Conservation (phyloP, 2,888 invertebrate genomes). For the Harmothoe impar region DNA sequence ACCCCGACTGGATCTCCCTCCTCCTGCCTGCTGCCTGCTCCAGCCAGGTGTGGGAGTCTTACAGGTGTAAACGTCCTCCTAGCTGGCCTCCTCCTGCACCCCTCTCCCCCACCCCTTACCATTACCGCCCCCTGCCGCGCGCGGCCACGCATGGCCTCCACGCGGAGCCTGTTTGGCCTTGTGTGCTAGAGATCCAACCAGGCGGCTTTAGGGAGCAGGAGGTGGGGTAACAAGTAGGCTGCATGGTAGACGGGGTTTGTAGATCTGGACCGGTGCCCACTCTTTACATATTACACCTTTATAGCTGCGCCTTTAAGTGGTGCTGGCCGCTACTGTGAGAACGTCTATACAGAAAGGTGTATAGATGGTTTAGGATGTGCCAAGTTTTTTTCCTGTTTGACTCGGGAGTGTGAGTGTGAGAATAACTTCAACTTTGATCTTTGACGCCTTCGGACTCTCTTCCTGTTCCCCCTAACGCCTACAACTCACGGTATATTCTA, state of each 20-base stretch:
- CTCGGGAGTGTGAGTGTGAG: background rate
- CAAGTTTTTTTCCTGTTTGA: background rate
- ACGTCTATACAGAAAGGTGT: background rate
- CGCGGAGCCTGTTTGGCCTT: background rate
- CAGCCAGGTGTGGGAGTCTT: constrained; percentile 20
- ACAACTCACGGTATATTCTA: too few relatives aligned
- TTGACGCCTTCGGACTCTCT: background rate
- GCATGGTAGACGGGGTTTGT: constrained; percentile 1
- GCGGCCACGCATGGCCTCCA: constrained; percentile 15
- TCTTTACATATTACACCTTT: background rate
- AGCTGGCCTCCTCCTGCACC: background rate
- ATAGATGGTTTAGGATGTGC: background rate
- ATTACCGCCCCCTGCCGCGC: constrained; percentile 18
- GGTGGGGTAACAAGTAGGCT: background rate
- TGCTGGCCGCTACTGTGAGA: background rate
- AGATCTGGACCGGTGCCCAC: background rate
- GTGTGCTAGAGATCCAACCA: constrained; percentile 22
- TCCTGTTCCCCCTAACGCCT: background rate
- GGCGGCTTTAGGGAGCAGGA: background rate
- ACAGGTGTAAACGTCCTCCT: constrained; percentile 14
- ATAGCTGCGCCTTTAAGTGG: background rate
- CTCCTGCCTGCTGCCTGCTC: background rate
- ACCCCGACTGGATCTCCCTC: constrained; percentile 12
- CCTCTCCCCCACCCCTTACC: background rate
- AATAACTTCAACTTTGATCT: background rate